Evolutionary conservation across 1,140 invertebrate genomes (phyloP), one percentile per base, ranked within the genome.

Genomic region (Scaptomyza pallida): DNA sequence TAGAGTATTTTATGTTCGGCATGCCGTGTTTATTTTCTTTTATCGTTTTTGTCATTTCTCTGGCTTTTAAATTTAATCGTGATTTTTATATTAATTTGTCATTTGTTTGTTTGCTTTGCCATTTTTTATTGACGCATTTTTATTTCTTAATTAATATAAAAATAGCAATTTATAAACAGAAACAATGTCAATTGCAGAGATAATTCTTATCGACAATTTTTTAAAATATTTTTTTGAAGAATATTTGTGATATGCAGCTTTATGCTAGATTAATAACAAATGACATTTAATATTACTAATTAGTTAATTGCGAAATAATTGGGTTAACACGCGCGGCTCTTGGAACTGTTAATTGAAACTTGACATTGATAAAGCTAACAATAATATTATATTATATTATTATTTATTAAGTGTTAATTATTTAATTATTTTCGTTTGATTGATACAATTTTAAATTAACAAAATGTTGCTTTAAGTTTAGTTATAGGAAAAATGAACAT

Each of bases 81-180:
- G 54, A 65, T 57, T 72, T 40, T 21, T 17, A 30, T 48, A 35
- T 51, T 51, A 33, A 10, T 52, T 30, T 19, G 5, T 5, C n/a
- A 35, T 60, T 60, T 52, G 16, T 52, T 30, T 30, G 5, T 5
- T 19, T 16, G 40, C 10, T 54, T 41, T 17, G 26, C 35, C 41
- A 65, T 47, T 64, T 62, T 65, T 59, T 35, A 57, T 59, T 63
- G 45, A 17, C 12, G 13, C 43, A 35, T 64, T 57, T n/a, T 67
- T 47, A 40, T 52, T 67, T 59, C 47, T 67, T 67, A 52, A 72
- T 67, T 68, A 72, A 54, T 60, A 72, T 26, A 55, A 61, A 68
- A 72, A 60, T 55, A 48, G 43, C 50, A 55, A 56, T 37, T 35
- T 16, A 72, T 68, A 48, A 61, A 61, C 56, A 37, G 12, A 12